Base-by-base conservation (phyloP, 2,797 vertebrate species). In the Rousettus madagascariensis region DNA sequence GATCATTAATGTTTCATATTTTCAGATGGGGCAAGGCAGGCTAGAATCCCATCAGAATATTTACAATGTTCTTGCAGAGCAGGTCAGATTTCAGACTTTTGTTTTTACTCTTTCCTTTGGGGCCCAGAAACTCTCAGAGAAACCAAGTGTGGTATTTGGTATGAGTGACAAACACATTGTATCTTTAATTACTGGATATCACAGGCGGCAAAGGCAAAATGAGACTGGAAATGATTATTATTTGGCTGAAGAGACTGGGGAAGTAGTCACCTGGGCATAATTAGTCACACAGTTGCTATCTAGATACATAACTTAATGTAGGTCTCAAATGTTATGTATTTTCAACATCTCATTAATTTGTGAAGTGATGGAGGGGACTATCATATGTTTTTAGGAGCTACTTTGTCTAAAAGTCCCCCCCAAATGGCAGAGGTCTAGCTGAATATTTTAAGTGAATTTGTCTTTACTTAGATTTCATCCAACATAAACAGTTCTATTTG, bases 91-190 rank as follows among this genome's bases (percentile, higher is more conserved):
- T 15, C 8, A n/a, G 57, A 10, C 6, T 4, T 53, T 57, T 86
- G 61, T 51, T 28, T 33, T 74, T 36, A 30, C 13, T 12, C 19
- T 53, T n/a, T 89, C 53, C 80, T 68, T 63, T 11, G 85, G 92
- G 57, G 24, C 51, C 28, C 55, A 72, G 84, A 83, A 28, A 46
- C 17, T 85, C 11, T 82, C 17, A 49, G 79, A 95, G 97, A 97
- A 97, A 90, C 30, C 88, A 94, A 96, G 96, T 88, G 82, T 74
- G 86, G 94, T 92, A 78, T 97, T 97, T 93, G 74, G 38, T 96
- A 6, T 68, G 92, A 97, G 93, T 86, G 94, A 97, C 94, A 97
- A 97, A 97, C 96, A 89, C 13, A 95, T 85, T 20, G 10, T 43
- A 65, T 92, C 86, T 96, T 97, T 97, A 91, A 89, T 93, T 83